These are phyloP conservation scores for Probaryconus sp. DNA, from an alignment of 1,140 invertebrate genomes.

Conservation along the genomic window DNA sequence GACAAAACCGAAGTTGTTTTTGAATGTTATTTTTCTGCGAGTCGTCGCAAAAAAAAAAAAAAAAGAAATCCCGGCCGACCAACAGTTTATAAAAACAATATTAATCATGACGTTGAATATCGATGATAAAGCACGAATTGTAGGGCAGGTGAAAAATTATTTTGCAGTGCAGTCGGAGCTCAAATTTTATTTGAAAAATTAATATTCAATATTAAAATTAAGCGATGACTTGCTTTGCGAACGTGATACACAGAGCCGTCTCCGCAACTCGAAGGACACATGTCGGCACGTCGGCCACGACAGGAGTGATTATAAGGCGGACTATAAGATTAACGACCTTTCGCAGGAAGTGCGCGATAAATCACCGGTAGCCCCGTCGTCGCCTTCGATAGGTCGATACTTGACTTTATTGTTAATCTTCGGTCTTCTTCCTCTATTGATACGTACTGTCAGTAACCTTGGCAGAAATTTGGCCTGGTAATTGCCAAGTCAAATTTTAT, in stretches of 20 bases:
- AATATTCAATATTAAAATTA: slow-evolving; percentile 62
- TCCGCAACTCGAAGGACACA: slow-evolving; percentile 42
- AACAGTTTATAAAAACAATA: too few species aligned
- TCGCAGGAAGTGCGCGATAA: slow-evolving; percentile 54
- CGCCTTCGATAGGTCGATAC: slow-evolving; percentile 56
- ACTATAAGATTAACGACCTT: slow-evolving; percentile 58
- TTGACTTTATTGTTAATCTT: slow-evolving; percentile 57
- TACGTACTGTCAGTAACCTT: slow-evolving; percentile 24
- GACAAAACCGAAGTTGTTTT: slow-evolving; percentile 10
- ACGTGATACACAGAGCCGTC: slow-evolving; percentile 48
- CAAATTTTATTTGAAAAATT: slow-evolving; percentile 55
- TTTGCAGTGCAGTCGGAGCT: neutral
- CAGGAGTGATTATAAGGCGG: slow-evolving; percentile 58
- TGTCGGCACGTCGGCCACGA: slow-evolving; percentile 37
- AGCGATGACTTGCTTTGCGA: slow-evolving; percentile 49
- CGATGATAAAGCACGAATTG: too few species aligned
- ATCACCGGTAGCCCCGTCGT: slow-evolving; percentile 53
- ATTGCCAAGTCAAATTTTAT: too few species aligned
- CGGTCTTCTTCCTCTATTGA: slow-evolving; percentile 23
- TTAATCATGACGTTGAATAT: neutral
- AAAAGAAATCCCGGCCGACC: too few species aligned
- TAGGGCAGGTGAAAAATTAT: slow-evolving; percentile 29
- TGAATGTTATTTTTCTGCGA: too few species aligned
- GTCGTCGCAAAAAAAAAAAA: too few species aligned
- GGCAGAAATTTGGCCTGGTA: too few species aligned